These are phyloP conservation scores for Baryphthengus martii DNA, from an alignment of 2,113 vertebrate species.

Conservation along the genomic window DNA sequence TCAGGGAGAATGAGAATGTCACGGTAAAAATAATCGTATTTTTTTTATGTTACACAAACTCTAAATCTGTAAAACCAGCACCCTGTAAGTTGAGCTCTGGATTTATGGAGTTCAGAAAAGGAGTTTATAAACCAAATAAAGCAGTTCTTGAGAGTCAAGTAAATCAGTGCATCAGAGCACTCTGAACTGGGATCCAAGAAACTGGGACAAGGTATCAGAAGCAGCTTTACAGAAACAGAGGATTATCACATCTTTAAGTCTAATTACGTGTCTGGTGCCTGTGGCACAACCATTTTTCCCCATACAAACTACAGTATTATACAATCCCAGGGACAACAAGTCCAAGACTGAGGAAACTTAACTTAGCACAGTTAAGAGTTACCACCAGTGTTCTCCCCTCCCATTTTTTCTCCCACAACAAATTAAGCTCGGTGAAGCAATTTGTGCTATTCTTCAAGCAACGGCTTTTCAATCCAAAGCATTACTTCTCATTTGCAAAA, in stretches of 20 bases:
- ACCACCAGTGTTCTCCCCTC: too few relatives aligned
- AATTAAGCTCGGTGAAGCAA: too few relatives aligned
- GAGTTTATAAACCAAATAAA: conserved; percentile 28
- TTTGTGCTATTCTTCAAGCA: not conserved
- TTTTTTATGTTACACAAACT: conserved; percentile 38
- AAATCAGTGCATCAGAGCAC: not conserved
- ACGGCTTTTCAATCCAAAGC: not conserved
- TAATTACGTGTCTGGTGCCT: too few relatives aligned
- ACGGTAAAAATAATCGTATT: too few relatives aligned
- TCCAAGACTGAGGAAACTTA: not conserved
- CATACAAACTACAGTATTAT: not conserved
- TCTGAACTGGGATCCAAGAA: not conserved
- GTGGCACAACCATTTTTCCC: not conserved
- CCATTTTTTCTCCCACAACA: too few relatives aligned
- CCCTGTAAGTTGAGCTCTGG: conserved; percentile 35
- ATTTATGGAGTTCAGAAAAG: not conserved
- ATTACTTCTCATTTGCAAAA: not conserved
- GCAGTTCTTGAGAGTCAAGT: not conserved
- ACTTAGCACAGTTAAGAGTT: too few relatives aligned
- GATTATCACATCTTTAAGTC: not conserved
- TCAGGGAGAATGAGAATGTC: not conserved
- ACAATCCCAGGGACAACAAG: not conserved
- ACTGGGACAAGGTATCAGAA: not conserved
- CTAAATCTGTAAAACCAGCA: conserved; percentile 16
- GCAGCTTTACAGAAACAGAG: not conserved